A percentile compares a stretch with the other conserved stretches of the same genome.
Conservation (phyloP, 2,888 invertebrate species). For the Ganaspis brasiliensis region DNA sequence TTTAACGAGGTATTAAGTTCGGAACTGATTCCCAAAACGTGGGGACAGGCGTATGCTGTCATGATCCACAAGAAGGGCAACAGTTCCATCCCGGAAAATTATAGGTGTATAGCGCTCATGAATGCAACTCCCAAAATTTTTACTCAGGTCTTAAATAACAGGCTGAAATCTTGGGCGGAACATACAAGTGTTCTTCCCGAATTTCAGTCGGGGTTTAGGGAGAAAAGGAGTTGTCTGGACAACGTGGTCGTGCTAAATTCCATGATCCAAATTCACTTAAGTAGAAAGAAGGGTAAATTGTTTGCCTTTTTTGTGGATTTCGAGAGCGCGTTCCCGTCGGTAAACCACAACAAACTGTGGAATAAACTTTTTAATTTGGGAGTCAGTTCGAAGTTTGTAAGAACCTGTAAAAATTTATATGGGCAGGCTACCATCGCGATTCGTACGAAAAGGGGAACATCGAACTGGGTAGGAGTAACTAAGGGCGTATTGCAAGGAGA, state of each 20-base stretch:
- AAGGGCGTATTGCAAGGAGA: not conserved
- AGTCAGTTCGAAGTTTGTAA: no score
- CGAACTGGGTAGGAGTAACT: not conserved
- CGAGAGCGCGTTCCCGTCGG: slow-evolving; percentile 8
- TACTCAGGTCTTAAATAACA: not conserved
- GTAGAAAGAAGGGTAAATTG: not conserved
- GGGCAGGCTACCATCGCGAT: not conserved
- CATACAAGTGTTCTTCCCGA: no score
- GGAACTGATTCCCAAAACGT: slow-evolving; percentile 9
- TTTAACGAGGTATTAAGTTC: not conserved
- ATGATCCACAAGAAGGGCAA: slow-evolving; percentile 44
- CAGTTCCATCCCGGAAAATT: not conserved
- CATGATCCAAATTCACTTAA: slow-evolving; percentile 1
- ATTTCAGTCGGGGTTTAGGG: no score
- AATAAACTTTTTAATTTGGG: no score
- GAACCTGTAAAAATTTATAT: no score
- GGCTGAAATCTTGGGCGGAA: slow-evolving; percentile 4
- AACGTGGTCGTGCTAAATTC: not conserved
- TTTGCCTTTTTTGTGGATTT: not conserved
- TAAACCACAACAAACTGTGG: not conserved
- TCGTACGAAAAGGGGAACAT: no score
- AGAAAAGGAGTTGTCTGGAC: no score
- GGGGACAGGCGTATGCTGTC: not conserved
- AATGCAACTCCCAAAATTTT: slow-evolving; percentile 22
- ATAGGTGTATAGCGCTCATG: slow-evolving; percentile 34